Percentiles rank a stretch among this genome's conserved stretches.
Evolutionary conservation across 2,888 invertebrate species (phyloP).

Genomic region (Drosophila neutralis): DNA sequence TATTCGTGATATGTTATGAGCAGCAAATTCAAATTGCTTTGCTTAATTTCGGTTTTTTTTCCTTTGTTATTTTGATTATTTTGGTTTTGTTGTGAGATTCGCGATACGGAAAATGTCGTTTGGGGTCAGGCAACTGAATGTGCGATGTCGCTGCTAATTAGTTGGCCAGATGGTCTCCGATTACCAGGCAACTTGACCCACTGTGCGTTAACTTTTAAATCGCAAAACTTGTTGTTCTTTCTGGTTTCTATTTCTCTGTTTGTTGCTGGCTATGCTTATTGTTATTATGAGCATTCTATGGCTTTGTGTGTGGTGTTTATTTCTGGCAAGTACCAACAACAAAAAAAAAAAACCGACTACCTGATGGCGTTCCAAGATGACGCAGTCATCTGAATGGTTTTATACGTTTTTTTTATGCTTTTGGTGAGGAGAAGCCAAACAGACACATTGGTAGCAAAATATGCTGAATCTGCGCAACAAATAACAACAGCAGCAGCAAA

Average conservation of each 20-base stretch:
- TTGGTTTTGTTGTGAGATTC: slow-evolving; percentile 13
- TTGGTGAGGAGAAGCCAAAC: slow-evolving; percentile 37
- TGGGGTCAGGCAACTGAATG: slow-evolving; percentile 43
- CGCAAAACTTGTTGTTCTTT: slow-evolving; percentile 56
- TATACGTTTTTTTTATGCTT: not conserved
- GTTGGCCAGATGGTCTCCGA: slow-evolving; percentile 33
- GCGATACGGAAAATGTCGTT: slow-evolving; percentile 43
- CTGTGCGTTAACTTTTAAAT: slow-evolving; percentile 52
- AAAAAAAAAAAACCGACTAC: slow-evolving; percentile 9
- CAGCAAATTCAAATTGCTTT: slow-evolving; percentile 62
- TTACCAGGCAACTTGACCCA: slow-evolving; percentile 50
- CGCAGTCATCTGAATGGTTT: slow-evolving; percentile 19
- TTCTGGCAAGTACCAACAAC: slow-evolving; percentile 46
- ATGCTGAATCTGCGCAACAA: slow-evolving; percentile 32
- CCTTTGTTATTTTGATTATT: slow-evolving; percentile 2
- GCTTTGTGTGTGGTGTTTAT: slow-evolving; percentile 43
- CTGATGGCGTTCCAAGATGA: slow-evolving; percentile 39
- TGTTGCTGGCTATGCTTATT: slow-evolving; percentile 39
- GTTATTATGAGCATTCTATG: slow-evolving; percentile 54
- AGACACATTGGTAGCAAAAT: slow-evolving; percentile 32
- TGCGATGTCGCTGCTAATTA: slow-evolving; percentile 32
- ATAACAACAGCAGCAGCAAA: slow-evolving; percentile 23
- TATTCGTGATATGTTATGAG: slow-evolving; percentile 78
- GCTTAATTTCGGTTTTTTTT: slow-evolving; percentile 41
- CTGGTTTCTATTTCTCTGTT: slow-evolving; percentile 30